phyloP scores from a whole-genome alignment of 2,797 vertebrate species.

The Sebastes nivosus region DNA sequence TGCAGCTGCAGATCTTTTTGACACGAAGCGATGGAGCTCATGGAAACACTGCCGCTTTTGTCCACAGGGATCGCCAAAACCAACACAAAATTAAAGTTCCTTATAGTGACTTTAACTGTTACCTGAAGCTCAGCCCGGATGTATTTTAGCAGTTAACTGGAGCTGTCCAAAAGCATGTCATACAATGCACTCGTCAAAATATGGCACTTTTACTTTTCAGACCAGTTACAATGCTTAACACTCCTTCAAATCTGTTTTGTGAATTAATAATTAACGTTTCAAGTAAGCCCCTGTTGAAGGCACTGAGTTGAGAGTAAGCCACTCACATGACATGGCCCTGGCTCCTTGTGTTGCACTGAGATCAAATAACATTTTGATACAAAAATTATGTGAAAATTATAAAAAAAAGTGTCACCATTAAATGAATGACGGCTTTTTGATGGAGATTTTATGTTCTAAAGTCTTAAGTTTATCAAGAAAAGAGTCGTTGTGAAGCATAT shows the following conservation, averaged over 20 bases:
- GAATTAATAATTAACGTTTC: constrained; percentile 31
- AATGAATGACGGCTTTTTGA: constrained; percentile 27
- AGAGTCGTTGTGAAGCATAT: constrained; percentile 6
- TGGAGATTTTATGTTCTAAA: neutral
- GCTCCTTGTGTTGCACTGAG: neutral
- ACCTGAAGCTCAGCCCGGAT: neutral
- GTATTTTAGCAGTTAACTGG: neutral
- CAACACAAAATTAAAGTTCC: too few species aligned
- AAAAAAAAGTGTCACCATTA: neutral
- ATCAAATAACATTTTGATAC: neutral
- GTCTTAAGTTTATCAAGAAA: constrained; percentile 6
- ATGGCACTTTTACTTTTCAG: neutral
- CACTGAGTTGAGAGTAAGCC: neutral
- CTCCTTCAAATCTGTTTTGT: neutral
- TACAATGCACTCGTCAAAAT: neutral
- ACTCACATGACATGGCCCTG: constrained; percentile 3
- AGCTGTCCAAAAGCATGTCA: neutral
- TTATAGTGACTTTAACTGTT: neutral
- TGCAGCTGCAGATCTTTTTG: neutral
- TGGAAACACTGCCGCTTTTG: neutral
- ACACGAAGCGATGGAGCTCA: neutral
- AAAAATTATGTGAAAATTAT: constrained; percentile 5
- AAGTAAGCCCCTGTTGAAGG: neutral
- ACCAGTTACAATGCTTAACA: neutral
- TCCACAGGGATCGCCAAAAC: too few species aligned